Evolutionary conservation across 2,888 invertebrate genomes (phyloP).

Genomic region (Iselma pallidipennis): DNA sequence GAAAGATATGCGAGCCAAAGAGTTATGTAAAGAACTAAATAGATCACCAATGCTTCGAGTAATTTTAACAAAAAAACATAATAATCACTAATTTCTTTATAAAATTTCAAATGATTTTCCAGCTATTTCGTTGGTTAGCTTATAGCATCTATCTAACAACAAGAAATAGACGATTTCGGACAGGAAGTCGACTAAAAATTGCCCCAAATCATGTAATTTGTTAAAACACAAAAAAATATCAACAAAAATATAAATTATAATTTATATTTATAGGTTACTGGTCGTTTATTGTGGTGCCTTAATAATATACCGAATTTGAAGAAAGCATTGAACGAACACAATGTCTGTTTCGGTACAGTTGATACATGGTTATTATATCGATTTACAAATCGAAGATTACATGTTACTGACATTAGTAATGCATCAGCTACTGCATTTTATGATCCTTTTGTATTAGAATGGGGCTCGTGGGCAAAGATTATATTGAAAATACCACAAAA

Average conservation of each 20-base stretch:
- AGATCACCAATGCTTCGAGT: slow-evolving; percentile 60
- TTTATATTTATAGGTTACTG: slow-evolving; percentile 39
- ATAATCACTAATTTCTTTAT: slow-evolving; percentile 5
- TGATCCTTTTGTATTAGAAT: slow-evolving; percentile 88
- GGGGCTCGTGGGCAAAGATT: slow-evolving; percentile 75
- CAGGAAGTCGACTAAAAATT: slow-evolving; percentile 82
- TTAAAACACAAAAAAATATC: neutral
- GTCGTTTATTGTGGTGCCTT: slow-evolving; percentile 79
- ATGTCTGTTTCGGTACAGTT: slow-evolving; percentile 82
- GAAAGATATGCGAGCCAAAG: slow-evolving; percentile 67
- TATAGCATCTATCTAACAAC: slow-evolving; percentile 75
- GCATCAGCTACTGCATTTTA: slow-evolving; percentile 91
- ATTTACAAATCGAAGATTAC: slow-evolving; percentile 66
- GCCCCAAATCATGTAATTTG: slow-evolving; percentile 80
- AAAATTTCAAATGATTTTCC: slow-evolving; percentile 35
- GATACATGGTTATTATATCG: slow-evolving; percentile 94
- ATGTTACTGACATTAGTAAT: slow-evolving; percentile 88
- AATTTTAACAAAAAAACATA: slow-evolving; percentile 1
- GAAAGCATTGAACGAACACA: slow-evolving; percentile 64
- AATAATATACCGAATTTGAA: slow-evolving; percentile 72
- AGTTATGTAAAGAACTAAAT: slow-evolving; percentile 62
- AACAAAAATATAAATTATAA: neutral
- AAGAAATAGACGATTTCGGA: slow-evolving; percentile 77
- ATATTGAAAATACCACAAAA: slow-evolving; percentile 71
- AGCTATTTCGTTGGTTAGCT: slow-evolving; percentile 67